Percentiles rank a stretch among this genome's conserved stretches.
Conservation (phyloP, 2,888 invertebrate genomes). For the Stenoptilia bipunctidactyla region DNA sequence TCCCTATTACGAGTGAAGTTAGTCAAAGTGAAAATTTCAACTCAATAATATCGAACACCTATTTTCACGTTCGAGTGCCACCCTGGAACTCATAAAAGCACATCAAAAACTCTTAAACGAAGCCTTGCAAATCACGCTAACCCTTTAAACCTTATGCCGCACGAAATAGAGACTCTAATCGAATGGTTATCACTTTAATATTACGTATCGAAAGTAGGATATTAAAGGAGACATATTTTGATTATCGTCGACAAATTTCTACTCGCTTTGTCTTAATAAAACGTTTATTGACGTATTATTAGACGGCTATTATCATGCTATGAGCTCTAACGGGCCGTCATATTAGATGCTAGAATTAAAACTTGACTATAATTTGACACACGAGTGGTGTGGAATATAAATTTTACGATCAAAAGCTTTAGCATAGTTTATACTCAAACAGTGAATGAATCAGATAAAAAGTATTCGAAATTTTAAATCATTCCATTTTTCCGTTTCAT, state of each 20-base stretch:
- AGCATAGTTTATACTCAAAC: no score
- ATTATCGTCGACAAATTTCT: constrained; percentile 6
- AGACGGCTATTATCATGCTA: constrained; percentile 26
- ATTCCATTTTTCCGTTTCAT: no score
- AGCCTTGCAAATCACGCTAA: background rate
- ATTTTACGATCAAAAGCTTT: no score
- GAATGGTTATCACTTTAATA: no score
- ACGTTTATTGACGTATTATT: constrained; percentile 24
- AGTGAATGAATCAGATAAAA: no score
- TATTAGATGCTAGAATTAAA: background rate
- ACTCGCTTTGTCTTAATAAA: constrained; percentile 14
- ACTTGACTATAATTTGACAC: no score
- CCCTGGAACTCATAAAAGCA: background rate
- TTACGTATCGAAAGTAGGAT: constrained; percentile 5
- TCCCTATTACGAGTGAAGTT: background rate
- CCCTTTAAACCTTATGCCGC: no score
- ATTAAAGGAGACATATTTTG: constrained; percentile 4
- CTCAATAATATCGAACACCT: constrained; percentile 1
- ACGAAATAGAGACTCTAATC: no score
- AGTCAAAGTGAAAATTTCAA: constrained; percentile 1
- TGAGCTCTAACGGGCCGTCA: constrained; percentile 3
- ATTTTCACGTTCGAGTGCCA: background rate
- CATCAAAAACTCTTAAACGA: background rate
- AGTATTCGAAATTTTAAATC: no score
- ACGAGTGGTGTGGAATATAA: no score